Conservation (phyloP, 2,888 invertebrate genomes). For the Eudemis profundana region DNA sequence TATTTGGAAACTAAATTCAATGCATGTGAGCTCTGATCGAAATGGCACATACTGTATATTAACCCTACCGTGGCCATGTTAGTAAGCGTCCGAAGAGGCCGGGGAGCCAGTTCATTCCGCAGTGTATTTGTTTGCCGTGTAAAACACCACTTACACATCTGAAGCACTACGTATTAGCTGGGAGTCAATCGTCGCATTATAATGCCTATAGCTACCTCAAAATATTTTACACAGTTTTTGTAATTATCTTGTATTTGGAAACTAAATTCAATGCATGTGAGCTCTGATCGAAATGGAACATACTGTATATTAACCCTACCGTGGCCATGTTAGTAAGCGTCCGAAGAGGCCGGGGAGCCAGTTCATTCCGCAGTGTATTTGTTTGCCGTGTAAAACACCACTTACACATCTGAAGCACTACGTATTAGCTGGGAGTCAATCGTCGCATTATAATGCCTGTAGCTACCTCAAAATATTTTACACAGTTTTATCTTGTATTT, state of each 20-base stretch:
- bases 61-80: background rate
- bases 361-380: slow-evolving; percentile 49
- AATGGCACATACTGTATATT: background rate
- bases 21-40: no score
- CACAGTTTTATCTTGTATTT: no score
- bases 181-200: slow-evolving; percentile 54
- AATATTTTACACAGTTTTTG: no score
- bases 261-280: no score
- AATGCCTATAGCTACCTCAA: no score
- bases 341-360: slow-evolving; percentile 62
- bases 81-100: slow-evolving; percentile 60
- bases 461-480: no score
- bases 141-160: slow-evolving; percentile 66
- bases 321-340: slow-evolving; percentile 50
- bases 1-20: no score
- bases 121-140: slow-evolving; percentile 73
- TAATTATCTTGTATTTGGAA: no score
- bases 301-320: background rate
- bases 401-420: slow-evolving; percentile 59
- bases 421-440: slow-evolving; percentile 55
- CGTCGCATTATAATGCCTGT: slow-evolving; percentile 52
- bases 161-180: slow-evolving; percentile 56
- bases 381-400: slow-evolving; percentile 52
- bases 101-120: slow-evolving; percentile 73
- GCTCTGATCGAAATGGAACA: no score